Base-by-base conservation (phyloP, 2,888 invertebrate genomes). In the Cyclophora punctaria region DNA sequence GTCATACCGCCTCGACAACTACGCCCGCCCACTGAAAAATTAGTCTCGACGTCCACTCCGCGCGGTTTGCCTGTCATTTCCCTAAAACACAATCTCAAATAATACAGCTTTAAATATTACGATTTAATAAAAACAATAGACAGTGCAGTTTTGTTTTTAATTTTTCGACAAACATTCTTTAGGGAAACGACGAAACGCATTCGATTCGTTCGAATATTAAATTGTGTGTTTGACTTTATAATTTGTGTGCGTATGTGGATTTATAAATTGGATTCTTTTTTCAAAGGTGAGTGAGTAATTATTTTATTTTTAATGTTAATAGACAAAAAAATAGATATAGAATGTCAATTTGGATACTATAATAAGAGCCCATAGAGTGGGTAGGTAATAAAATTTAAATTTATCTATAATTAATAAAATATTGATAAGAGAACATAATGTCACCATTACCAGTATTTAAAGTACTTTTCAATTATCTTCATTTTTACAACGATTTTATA, bases 31-130 rank as follows among this genome's bases (percentile, higher is more conserved):
- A 84, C 85, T 80, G 83, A 83, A 81, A 77, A 73, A 73, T 77
- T 72, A 88, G 88, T 88, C 88, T 84, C 85, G 83, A 68, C 81
- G 89, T 89, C 87, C 84, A 78, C 89, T 89, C 89, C 89, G 89
- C 81, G 89, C 89, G 89, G 89, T 87, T 81, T 80, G 85, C 89
- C 87, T 75, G 89, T 80, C 79, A 74, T 78, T 80, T 76, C 77
- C 82, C 78, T 69, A 64, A n/a, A 58, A 52, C 41, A 7, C 41
- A 58, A 51, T 63, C 58, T 33, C 44, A 33, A 33, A 44, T 6
- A 44, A 44, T 33, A 20, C 44, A 44, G 6, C 3, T 6, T 33
- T 20, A 34, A 33, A 44, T 6, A 7, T 33, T 33, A 44, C 33
- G 7, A 43, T 7, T 34, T 44, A 34, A 7, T 34, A 34, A 44